These are phyloP conservation scores for Sciaenops ocellatus DNA, from an alignment of 2,797 vertebrate species.

Conservation along the genomic window DNA sequence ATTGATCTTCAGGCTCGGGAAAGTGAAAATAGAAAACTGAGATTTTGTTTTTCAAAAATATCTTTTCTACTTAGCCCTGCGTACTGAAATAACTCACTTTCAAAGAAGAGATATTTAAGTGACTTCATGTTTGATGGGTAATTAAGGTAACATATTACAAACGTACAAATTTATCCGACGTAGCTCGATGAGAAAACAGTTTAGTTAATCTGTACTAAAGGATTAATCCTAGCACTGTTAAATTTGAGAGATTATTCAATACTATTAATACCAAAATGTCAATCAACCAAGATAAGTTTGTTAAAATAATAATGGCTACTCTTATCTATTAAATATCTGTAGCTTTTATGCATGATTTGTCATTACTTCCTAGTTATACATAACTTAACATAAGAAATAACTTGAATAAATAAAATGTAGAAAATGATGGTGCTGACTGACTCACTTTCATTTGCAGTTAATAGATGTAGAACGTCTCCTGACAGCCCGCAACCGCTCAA, in stretches of 20 bases:
- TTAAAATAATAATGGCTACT: not conserved
- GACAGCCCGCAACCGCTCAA: not conserved
- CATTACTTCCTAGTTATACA: no score
- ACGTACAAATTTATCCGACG: not conserved
- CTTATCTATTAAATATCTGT: no score
- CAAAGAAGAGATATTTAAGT: not conserved
- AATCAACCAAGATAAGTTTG: not conserved
- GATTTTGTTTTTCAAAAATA: not conserved
- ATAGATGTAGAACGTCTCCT: not conserved
- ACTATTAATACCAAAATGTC: not conserved
- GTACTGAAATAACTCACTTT: not conserved
- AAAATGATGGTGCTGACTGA: not conserved
- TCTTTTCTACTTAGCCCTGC: not conserved
- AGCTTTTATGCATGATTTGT: no score
- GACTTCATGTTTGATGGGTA: not conserved
- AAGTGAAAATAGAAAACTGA: no score
- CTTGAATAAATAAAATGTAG: no score
- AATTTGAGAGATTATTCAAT: not conserved
- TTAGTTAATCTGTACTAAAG: no score
- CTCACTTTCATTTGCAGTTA: not conserved
- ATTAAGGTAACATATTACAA: not conserved
- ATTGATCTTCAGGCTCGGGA: not conserved
- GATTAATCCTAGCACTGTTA: not conserved
- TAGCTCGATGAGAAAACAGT: not conserved
- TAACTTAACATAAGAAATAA: no score